These are phyloP conservation scores for Enteromius afrohamiltoni DNA, from an alignment of 2,797 vertebrate genomes.

Conservation along the genomic window DNA sequence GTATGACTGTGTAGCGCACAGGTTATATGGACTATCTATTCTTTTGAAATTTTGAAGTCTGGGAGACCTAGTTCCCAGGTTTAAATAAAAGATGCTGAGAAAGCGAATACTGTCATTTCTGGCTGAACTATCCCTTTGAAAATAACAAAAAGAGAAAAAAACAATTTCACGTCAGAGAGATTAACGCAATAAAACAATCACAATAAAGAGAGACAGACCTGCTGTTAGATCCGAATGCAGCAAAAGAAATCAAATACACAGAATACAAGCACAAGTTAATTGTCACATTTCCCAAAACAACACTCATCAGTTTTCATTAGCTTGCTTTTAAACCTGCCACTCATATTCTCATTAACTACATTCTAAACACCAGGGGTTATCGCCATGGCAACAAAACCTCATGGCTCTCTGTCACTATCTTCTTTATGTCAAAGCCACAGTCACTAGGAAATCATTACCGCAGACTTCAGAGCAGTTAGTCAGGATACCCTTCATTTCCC, in stretches of 20 bases:
- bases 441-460: constrained; percentile 34
- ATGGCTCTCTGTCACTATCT: constrained; percentile 1
- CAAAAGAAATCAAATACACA: constrained; percentile 51
- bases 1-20: background rate
- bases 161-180: background rate
- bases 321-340: constrained; percentile 24
- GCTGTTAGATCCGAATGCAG: constrained; percentile 79
- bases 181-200: background rate
- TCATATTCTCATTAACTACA: constrained; percentile 34
- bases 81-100: background rate
- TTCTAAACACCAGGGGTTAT: background rate
- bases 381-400: constrained; percentile 20
- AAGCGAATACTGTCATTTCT: background rate
- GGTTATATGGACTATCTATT: background rate
- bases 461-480: background rate
- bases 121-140: background rate
- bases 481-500: background rate
- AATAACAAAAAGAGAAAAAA: background rate
- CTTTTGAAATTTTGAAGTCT: background rate
- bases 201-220: constrained; percentile 73
- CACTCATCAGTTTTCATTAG: constrained; percentile 22
- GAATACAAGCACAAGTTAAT: constrained; percentile 42
- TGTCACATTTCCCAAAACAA: constrained; percentile 16
- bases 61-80: background rate
- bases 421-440: constrained; percentile 41